Percentiles rank a stretch among this genome's conserved stretches.
Conservation (phyloP, 2,113 vertebrate species). For the Apeltes quadracus region DNA sequence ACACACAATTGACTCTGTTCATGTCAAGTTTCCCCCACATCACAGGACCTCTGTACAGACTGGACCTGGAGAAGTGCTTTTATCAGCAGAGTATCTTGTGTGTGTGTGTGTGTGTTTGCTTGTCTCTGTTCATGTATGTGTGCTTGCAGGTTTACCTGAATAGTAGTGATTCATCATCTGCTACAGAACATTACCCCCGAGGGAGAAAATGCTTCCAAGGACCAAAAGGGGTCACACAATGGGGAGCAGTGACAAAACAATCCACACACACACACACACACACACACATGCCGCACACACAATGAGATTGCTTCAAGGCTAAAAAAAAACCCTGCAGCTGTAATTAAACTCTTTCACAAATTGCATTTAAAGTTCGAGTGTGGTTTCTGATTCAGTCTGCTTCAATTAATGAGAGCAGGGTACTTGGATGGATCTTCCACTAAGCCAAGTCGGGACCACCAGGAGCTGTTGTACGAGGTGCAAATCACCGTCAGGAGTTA, state of each 20-base stretch:
- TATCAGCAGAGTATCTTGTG: conserved; percentile 35
- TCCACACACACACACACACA: conserved; percentile 7
- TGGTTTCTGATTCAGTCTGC: conserved; percentile 22
- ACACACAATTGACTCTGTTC: conserved; percentile 43
- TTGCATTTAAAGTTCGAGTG: conserved; percentile 30
- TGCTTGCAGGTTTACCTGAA: conserved; percentile 38
- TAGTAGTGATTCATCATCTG: conserved; percentile 53
- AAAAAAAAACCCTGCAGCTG: conserved; percentile 29
- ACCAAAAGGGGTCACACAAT: conserved; percentile 26
- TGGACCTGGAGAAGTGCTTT: conserved; percentile 22
- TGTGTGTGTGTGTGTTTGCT: conserved; percentile 2
- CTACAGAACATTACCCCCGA: conserved; percentile 22
- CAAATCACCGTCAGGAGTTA: conserved; percentile 58
- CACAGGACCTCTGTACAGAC: not conserved
- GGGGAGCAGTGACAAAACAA: conserved; percentile 11
- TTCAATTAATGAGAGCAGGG: conserved; percentile 42
- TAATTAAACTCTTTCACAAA: conserved; percentile 50
- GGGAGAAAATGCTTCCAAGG: conserved; percentile 41
- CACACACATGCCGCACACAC: conserved; percentile 28
- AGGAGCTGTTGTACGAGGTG: conserved; percentile 29
- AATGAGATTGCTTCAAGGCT: conserved; percentile 33
- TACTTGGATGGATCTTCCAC: conserved; percentile 34
- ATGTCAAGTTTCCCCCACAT: conserved; percentile 7
- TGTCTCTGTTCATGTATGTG: not conserved
- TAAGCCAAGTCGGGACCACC: conserved; percentile 15